A percentile compares a stretch with the other conserved stretches of the same genome.
Evolutionary conservation across 2,113 vertebrate genomes (phyloP).

Genomic region (Campylomormyrus tamandua): DNA sequence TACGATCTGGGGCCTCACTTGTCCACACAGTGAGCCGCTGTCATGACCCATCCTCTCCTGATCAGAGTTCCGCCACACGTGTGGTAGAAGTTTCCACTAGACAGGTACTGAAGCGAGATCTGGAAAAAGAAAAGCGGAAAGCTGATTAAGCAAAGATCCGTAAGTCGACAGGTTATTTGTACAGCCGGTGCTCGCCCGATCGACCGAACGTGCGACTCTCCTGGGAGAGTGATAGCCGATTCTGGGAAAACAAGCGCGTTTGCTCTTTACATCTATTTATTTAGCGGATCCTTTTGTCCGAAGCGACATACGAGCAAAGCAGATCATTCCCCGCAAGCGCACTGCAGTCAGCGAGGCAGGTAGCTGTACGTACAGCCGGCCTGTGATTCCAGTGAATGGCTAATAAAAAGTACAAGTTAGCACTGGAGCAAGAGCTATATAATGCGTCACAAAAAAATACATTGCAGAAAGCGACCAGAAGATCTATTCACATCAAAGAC

Average conservation of each 20-base stretch:
- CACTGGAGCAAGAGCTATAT: not conserved
- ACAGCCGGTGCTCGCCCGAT: not conserved
- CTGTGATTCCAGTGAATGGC: not conserved
- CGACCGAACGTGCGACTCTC: not conserved
- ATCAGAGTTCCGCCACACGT: slow-evolving; percentile 80
- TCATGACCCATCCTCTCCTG: slow-evolving; percentile 71
- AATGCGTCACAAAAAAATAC: not conserved
- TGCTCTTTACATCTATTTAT: not conserved
- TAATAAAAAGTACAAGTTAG: not conserved
- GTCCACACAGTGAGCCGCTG: slow-evolving; percentile 76
- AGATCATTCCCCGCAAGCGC: not conserved
- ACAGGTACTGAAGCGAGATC: slow-evolving; percentile 72
- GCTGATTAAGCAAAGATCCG: not conserved
- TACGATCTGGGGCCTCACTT: slow-evolving; percentile 35
- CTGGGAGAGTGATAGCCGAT: not conserved
- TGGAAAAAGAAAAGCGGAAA: slow-evolving; percentile 31
- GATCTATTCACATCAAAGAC: not conserved
- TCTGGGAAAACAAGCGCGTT: not conserved
- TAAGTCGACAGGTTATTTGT: not conserved
- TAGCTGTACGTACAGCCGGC: not conserved
- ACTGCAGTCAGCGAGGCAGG: not conserved
- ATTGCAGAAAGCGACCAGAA: not conserved
- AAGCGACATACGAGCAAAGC: not conserved
- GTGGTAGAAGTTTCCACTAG: slow-evolving; percentile 56
- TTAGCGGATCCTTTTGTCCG: not conserved